A percentile compares a stretch with the other conserved stretches of the same genome.
Conservation (phyloP, 2,113 vertebrate genomes). For the Eira barbara region DNA sequence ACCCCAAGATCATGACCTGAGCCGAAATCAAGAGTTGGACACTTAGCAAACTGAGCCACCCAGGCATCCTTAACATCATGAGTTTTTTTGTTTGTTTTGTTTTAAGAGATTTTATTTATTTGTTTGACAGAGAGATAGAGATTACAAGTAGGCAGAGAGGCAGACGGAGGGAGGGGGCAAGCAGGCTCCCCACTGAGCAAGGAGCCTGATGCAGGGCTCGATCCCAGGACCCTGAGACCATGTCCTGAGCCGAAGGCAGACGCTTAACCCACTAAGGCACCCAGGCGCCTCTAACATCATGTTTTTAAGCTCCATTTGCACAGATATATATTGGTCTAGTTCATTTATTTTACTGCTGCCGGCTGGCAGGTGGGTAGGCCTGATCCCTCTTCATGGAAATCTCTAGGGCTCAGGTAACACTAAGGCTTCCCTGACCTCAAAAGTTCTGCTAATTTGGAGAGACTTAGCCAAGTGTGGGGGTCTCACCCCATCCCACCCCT, state of each 20-base stretch:
- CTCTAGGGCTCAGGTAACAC: not conserved
- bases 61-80: too few relatives aligned
- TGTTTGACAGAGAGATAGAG: too few relatives aligned
- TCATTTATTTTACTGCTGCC: not conserved
- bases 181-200: not conserved
- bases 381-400: not conserved
- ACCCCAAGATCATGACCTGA: too few relatives aligned
- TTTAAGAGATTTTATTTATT: too few relatives aligned
- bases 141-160: too few relatives aligned
- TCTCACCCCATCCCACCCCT: not conserved
- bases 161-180: not conserved
- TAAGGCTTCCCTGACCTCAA: not conserved
- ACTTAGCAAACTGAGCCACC: too few relatives aligned
- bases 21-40: too few relatives aligned
- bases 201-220: accelerated
- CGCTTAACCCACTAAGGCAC: not conserved
- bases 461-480: not conserved
- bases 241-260: not conserved
- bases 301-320: not conserved
- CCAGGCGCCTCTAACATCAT: not conserved
- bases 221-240: not conserved
- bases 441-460: not conserved
- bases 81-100: too few relatives aligned
- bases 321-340: not conserved
- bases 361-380: not conserved